Conservation (phyloP, 2,888 invertebrate genomes). For the Tanaodytes sp. region DNA sequence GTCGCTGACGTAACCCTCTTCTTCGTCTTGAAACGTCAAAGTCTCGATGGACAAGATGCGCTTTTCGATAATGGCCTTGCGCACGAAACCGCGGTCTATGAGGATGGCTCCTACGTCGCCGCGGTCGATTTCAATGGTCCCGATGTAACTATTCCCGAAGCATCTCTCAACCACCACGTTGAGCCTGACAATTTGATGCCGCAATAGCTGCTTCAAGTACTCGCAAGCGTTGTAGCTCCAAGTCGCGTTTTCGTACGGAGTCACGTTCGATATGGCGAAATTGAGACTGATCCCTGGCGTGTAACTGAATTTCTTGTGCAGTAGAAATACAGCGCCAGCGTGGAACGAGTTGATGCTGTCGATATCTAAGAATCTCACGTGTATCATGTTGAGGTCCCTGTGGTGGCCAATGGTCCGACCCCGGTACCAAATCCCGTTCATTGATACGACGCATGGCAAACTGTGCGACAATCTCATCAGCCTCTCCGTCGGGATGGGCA, state of each 20-base stretch:
- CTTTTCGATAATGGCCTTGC: background rate
- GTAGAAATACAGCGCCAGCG: background rate
- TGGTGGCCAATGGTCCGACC: background rate
- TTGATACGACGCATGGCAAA: background rate
- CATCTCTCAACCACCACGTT: background rate
- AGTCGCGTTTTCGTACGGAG: slow-evolving; percentile 14
- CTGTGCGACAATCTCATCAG: background rate
- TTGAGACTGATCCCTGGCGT: background rate
- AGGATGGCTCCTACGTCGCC: slow-evolving; percentile 4
- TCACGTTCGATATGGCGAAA: slow-evolving; percentile 6
- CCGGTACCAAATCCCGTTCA: background rate
- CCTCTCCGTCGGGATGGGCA: background rate
- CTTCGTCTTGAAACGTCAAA: slow-evolving; percentile 9
- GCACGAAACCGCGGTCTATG: background rate
- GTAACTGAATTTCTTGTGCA: background rate
- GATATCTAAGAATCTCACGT: slow-evolving; percentile 1
- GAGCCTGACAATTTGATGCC: background rate
- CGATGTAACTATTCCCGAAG: background rate
- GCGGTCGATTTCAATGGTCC: background rate
- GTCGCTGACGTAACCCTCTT: slow-evolving; percentile 26
- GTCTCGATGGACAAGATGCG: slow-evolving; percentile 8
- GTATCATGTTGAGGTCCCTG: background rate
- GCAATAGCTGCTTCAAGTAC: slow-evolving; percentile 3
- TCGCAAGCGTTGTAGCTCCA: slow-evolving; percentile 13
- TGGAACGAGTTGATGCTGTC: background rate